These are phyloP conservation scores for Thunnus albacares DNA, from an alignment of 2,797 vertebrate genomes.

Conservation along the genomic window DNA sequence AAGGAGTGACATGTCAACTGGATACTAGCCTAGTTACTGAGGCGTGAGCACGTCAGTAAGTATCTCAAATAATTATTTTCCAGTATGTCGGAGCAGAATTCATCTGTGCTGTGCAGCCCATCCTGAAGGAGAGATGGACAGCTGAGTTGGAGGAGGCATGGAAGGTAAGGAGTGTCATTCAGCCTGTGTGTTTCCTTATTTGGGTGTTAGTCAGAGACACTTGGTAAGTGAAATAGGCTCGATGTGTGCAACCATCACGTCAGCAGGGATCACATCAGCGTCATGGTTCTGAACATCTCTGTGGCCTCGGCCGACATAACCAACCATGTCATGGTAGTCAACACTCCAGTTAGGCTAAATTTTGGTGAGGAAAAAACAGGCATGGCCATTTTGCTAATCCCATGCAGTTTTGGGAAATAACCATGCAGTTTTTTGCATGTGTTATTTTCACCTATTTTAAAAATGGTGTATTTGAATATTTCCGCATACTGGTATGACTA, in stretches of 20 bases:
- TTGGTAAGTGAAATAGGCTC: slow-evolving; percentile 17
- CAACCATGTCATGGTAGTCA: no score
- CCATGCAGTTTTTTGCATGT: no score
- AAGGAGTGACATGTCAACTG: not conserved
- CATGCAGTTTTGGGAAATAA: no score
- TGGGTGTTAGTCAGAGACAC: slow-evolving; percentile 6
- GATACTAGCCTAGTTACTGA: not conserved
- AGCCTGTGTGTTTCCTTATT: not conserved
- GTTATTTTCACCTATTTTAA: no score
- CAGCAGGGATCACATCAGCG: not conserved
- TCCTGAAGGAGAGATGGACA: slow-evolving; percentile 87
- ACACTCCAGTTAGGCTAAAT: no score
- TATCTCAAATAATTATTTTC: slow-evolving; percentile 45
- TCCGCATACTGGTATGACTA: no score
- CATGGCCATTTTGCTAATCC: no score
- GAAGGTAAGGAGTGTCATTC: slow-evolving; percentile 76
- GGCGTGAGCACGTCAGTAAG: not conserved
- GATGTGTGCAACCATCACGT: slow-evolving; percentile 9
- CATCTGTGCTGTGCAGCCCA: slow-evolving; percentile 85
- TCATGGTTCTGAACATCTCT: not conserved
- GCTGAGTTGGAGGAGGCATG: slow-evolving; percentile 86
- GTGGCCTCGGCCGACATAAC: no score
- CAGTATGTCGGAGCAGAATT: slow-evolving; percentile 89
- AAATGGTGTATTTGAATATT: no score
- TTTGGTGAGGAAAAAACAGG: no score